Evolutionary conservation across 2,888 invertebrate genomes (phyloP).

Genomic region (Mesochorus sp.): DNA sequence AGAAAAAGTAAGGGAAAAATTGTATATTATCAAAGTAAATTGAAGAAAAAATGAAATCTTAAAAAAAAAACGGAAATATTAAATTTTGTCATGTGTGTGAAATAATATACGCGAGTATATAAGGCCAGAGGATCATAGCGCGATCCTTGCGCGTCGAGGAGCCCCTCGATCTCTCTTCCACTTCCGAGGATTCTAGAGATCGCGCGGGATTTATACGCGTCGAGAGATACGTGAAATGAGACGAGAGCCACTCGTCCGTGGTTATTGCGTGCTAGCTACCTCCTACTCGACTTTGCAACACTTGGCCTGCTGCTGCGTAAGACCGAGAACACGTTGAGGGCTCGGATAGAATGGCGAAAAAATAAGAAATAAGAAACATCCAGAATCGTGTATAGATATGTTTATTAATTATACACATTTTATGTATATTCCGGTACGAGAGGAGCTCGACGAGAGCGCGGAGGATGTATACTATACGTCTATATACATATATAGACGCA

Average conservation of each 20-base stretch:
- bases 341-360: conserved; percentile 31
- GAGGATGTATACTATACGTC: neutral
- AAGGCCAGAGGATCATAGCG: conserved; percentile 18
- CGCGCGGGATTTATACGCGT: conserved; percentile 24
- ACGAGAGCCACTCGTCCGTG: conserved; percentile 52
- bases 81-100: neutral
- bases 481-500: neutral
- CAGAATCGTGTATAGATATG: conserved; percentile 29
- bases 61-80: too few relatives aligned
- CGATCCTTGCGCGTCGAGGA: conserved; percentile 27
- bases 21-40: too few relatives aligned
- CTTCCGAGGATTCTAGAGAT: conserved; percentile 51
- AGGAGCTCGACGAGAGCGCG: neutral
- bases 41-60: too few relatives aligned
- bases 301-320: conserved; percentile 15
- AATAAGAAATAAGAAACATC: conserved; percentile 23
- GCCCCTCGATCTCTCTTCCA: conserved; percentile 46
- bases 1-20: too few relatives aligned
- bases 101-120: neutral
- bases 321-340: conserved; percentile 17
- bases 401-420: conserved; percentile 66
- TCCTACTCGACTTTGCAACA: neutral
- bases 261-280: conserved; percentile 47
- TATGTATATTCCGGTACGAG: conserved; percentile 60
- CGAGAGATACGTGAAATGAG: conserved; percentile 36